A percentile compares a stretch with the other conserved stretches of the same genome.
Conservation (phyloP, 2,113 vertebrate genomes). For the Pantherophis guttatus region DNA sequence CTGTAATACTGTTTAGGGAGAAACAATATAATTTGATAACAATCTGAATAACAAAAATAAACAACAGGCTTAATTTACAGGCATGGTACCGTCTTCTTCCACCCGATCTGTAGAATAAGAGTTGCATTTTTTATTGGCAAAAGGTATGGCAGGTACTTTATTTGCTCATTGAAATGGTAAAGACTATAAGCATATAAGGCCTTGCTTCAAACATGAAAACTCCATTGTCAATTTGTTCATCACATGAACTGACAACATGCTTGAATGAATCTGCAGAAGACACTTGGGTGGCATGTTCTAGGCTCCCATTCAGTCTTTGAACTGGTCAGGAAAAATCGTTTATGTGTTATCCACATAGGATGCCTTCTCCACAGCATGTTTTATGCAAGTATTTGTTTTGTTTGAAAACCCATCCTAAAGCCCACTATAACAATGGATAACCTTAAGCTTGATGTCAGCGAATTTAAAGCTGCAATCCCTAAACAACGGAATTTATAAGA, state of each 20-base stretch:
- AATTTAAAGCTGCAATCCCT: neutral
- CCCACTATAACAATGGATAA: neutral
- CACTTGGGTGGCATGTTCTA: neutral
- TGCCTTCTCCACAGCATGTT: neutral
- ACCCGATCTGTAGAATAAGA: neutral
- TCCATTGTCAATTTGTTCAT: neutral
- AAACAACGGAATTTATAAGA: neutral
- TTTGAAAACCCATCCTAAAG: neutral
- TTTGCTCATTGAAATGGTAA: neutral
- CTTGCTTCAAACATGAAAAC: conserved; percentile 1
- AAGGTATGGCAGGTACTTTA: neutral
- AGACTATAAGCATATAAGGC: conserved; percentile 36
- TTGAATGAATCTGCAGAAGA: neutral
- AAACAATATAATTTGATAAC: neutral
- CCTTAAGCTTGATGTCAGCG: neutral
- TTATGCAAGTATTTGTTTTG: neutral
- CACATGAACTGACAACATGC: neutral
- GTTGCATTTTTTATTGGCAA: neutral
- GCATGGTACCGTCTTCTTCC: neutral
- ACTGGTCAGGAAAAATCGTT: neutral
- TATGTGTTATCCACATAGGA: neutral
- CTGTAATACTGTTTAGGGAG: neutral
- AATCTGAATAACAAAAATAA: neutral
- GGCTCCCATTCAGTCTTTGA: neutral
- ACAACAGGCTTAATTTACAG: neutral